Conservation (phyloP, 2,113 vertebrate genomes). For the Tor tambroides region DNA sequence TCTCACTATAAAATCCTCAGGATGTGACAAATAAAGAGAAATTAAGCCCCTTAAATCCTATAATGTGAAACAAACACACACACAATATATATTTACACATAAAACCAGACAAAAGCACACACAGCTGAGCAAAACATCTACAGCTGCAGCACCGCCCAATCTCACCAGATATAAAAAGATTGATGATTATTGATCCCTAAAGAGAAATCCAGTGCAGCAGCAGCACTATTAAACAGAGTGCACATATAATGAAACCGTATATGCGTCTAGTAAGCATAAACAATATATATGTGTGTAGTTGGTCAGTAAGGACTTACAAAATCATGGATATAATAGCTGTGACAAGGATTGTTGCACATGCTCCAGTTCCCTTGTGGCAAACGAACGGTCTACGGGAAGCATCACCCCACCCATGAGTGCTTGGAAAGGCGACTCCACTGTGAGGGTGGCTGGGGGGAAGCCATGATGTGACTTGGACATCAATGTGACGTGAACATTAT, state of each 20-base stretch:
- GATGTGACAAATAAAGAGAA: conserved; percentile 57
- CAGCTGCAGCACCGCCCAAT: neutral
- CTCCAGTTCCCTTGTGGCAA: conserved; percentile 35
- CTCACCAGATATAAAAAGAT: neutral
- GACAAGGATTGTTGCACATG: conserved; percentile 41
- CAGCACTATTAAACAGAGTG: conserved; percentile 7
- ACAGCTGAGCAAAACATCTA: conserved; percentile 12
- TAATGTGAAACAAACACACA: neutral
- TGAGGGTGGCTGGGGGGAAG: neutral
- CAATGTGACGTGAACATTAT: conserved; percentile 38
- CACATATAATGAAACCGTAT: neutral
- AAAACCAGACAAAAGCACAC: neutral
- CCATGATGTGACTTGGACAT: conserved; percentile 33
- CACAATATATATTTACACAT: neutral
- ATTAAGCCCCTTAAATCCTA: conserved; percentile 15
- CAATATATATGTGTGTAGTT: neutral
- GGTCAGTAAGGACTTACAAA: conserved; percentile 9
- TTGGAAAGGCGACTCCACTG: conserved; percentile 40
- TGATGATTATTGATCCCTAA: conserved; percentile 40
- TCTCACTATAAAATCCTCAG: conserved; percentile 47
- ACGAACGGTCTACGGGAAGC: conserved; percentile 26
- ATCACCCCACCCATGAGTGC: conserved; percentile 32
- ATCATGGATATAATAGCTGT: conserved; percentile 19
- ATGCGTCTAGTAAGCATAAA: neutral
- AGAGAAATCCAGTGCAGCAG: neutral